Base-by-base conservation (phyloP, 53 echinoderm and acorn worm species). In the Hippasteria phrygiana region DNA sequence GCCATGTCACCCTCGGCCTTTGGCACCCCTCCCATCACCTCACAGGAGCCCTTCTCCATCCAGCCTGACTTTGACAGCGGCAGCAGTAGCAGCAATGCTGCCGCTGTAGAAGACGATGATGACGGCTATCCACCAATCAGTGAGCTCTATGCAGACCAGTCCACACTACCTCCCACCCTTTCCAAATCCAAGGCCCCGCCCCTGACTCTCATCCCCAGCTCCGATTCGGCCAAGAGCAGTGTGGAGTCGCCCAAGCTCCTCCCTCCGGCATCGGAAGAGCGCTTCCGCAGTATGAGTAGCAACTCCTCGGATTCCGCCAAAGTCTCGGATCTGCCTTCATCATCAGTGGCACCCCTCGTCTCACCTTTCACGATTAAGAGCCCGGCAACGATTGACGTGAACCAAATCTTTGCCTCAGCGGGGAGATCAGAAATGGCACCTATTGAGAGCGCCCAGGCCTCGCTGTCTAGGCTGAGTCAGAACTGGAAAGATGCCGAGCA, bases 1-100 rank as follows among this genome's bases (percentile, higher is more conserved):
- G 97, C 95, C 29, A 90, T 93, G 36, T 92, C 95, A 12, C 97
- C 93, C 13, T 94, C 96, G 27, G 96, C 96, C 2, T 96, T 90
- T 69, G 80, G 55, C 20, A 73, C 91, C 1, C 69, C 81, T 39
- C 55, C 88, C 2, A 31, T 64, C 1, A 73, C 67, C 11, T 66
- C 78, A 77, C 43, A 71, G 3, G 76, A 29, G 12, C 29, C 62
- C 39, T 29, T 73, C 20, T 46, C 48, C 46, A n/a, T 48, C 54
- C 35, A 45, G 29, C 41, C 48, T 27, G 71, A 75, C 11, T 80
- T 87, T 59, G 87, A 78, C 50, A 71, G 45, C 20, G 51, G 54
- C 34, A n/a, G 45, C 28, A 65, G 55, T 36, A n/a, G 77, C 31
- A 26, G 32, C 50, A 55, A 54, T 31, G 48, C 47, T 35, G 48